Base-by-base conservation (phyloP, 2,113 vertebrate species). In the Brevimyrus niger region DNA sequence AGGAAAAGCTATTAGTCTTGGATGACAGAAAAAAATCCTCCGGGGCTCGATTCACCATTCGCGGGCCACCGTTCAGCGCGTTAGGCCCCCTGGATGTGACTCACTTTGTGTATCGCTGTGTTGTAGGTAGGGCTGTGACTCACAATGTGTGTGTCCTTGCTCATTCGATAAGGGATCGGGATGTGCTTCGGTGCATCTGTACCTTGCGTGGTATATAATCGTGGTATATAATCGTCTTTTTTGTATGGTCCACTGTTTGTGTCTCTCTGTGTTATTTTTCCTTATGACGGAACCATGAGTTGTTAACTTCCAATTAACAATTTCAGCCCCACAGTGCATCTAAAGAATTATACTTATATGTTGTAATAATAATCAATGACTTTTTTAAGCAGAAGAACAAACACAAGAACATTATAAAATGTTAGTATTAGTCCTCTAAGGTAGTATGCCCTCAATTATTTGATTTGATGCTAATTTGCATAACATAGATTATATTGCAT, bases 1-100 rank as follows among this genome's bases (percentile, higher is more conserved):
- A 23, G 51, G 46, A 31, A 89, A 87, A 87, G 83, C 83, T 47
- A 89, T 86, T 89, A 86, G 46, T 89, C 80, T 61, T 61, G 58
- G 80, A 86, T 65, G 80, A 89, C 47, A 89, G 73, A 27, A 61
- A 55, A 44, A 51, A 51, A 48, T 65, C 89, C 89, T 48, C 11
- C 5, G 86, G 89, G 89, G 85, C 27, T 76, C n/a, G 46, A 87
- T 27, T 80, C 46, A 69, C 55, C 35, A 38, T 42, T 42, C 13
- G 35, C 73, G 1, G 17, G 35, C 73, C 15, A 5, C 73, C 2
- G 35, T 80, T 38, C 73, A 73, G 35, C 13, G 35, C 6, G 7
- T 19, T 80, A 19, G 73, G 35, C 17, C 61, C 27, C 13, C 31
- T 80, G 35, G 35, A 42, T 80, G 73, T 42, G 73, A 80, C 35